Evolutionary conservation across 2,113 vertebrate species (phyloP).

Genomic region (Melospiza melodia): DNA sequence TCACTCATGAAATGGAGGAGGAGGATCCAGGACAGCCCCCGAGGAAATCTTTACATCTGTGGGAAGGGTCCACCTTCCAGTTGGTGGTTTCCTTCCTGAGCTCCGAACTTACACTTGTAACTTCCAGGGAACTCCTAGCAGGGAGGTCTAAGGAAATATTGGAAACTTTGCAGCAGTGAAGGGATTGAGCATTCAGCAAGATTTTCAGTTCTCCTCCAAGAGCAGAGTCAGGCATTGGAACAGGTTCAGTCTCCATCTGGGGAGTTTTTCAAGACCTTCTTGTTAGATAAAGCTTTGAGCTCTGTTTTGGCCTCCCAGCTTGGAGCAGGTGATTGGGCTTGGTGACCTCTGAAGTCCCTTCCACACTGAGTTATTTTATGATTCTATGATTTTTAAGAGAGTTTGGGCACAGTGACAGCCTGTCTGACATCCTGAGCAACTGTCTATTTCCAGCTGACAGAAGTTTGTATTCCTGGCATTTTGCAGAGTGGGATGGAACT

Average conservation of each 20-base stretch:
- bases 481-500: neutral
- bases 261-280: neutral
- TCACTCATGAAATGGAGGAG: neutral
- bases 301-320: neutral
- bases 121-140: neutral
- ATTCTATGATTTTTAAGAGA: neutral
- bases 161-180: neutral
- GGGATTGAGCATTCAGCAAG: neutral
- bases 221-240: neutral
- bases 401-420: neutral
- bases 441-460: neutral
- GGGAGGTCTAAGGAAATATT: neutral
- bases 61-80: neutral
- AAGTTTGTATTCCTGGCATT: neutral
- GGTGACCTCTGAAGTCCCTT: neutral
- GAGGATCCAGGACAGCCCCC: neutral
- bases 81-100: neutral
- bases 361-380: neutral
- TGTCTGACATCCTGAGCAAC: neutral
- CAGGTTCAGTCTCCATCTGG: neutral
- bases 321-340: neutral
- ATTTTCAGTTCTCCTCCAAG: neutral
- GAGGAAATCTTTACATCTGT: neutral
- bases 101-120: neutral
- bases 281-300: neutral